Evolutionary conservation across 2,113 vertebrate genomes (phyloP), one percentile per base, ranked within the genome.

Genomic region (Sigmodon hispidus): DNA sequence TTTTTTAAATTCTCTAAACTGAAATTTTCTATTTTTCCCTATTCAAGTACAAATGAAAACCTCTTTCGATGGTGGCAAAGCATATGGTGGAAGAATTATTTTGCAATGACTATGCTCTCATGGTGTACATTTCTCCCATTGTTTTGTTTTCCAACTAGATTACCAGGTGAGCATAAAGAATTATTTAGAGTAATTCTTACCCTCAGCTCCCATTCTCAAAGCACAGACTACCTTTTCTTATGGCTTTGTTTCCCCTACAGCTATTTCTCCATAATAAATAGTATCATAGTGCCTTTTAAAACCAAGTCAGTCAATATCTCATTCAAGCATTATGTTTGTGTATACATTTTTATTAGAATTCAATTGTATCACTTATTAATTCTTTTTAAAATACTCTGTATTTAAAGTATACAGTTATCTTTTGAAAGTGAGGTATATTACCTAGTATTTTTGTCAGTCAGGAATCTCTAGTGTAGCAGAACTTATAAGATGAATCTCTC

Each of bases 21-120:
- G 57, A 94, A 43, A 40, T n/a, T 80, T 97, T 79, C 77, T 31
- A 29, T 84, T 93, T 96, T 92, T 95, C 97, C 76, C 19, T 34
- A 7, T 95, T 98, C 97, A 55, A 73, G 98, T 57, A 34, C 3
- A 97, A 34, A 45, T 8, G 43, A 70, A 80, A 67, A 72, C 93
- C 84, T 97, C 73, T 75, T 15, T 21, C 5, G 97, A 45, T 80
- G 87, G 4, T 98, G 98, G 98, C 94, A 97, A 92, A 95, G 85
- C 85, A 97, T 91, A 24, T 99, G 99, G 99, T 98, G 98, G 98
- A 98, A 97, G 95, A 86, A 83, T 80, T 99, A 98, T 98, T 31
- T 98, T 96, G 8, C 87, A n/a, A 93, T 96, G 6, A 94, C 97
- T 95, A 13, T 98, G 45, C 3, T 95, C 31, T 19, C 98, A 34